These are phyloP conservation scores for Emys orbicularis DNA, from an alignment of 2,797 vertebrate species.

Conservation along the genomic window DNA sequence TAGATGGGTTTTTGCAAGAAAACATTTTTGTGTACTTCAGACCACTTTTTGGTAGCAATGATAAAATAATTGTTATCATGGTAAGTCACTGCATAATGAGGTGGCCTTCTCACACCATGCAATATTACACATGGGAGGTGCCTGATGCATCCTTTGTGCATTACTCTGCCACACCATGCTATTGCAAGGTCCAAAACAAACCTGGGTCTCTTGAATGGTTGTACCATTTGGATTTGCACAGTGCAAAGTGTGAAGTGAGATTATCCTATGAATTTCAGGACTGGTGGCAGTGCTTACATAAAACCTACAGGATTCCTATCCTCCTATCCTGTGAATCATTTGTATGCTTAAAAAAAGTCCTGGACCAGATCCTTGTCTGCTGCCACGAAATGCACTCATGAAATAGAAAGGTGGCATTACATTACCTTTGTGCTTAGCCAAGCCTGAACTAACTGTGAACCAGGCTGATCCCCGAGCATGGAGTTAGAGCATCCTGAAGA, in stretches of 20 bases:
- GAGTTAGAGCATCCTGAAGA: neutral
- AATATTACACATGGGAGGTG: neutral
- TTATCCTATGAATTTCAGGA: neutral
- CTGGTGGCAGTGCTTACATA: neutral
- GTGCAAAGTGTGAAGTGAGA: neutral
- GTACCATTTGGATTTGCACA: neutral
- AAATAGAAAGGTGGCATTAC: neutral
- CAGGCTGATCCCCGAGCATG: neutral
- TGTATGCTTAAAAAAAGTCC: neutral
- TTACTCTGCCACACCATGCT: neutral
- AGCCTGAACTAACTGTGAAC: neutral
- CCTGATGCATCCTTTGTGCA: neutral
- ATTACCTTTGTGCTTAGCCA: neutral
- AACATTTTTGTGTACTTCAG: conserved; percentile 39
- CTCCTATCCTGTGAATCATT: neutral
- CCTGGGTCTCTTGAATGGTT: neutral
- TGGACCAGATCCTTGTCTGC: neutral
- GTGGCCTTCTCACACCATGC: neutral
- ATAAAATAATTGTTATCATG: neutral
- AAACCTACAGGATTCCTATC: neutral
- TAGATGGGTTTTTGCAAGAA: conserved; percentile 39
- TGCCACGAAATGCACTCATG: conserved; percentile 4
- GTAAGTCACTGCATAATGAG: neutral
- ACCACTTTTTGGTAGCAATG: neutral
- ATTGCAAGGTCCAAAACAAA: neutral